Evolutionary conservation across 37 sponge, comb jelly and placozoan species (phyloP), one percentile per base, ranked within the genome.

Genomic region (Crambe crambe): DNA sequence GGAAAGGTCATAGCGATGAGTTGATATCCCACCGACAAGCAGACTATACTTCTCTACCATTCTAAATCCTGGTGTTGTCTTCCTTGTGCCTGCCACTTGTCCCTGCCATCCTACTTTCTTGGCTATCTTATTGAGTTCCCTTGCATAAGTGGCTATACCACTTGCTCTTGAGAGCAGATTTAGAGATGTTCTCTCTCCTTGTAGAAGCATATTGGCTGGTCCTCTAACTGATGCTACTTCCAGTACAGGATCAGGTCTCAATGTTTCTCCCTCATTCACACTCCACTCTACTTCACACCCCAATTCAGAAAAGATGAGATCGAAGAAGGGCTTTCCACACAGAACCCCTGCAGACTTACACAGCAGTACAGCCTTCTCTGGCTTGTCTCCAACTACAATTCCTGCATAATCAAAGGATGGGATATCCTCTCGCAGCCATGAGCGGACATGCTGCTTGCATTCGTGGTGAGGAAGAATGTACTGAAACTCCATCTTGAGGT

Each of bases 41-140:
- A 97, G 79, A 39, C 93, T 78, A 67, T 97, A 97, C 47, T 97
- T 97, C 80, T 97, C 97, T 27, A 97, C 97, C 58, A 89, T 37
- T 72, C 97, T 59, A 44, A 97, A 97, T 37, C 97, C 97, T 32
- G 97, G 97, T 30, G 97, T 97, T 12, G 97, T 97, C 82, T 97
- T 97, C 59, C 97, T 80, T 5, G 97, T 97, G 1, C 97, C 97
- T 26, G 96, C 97, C 18, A 97, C 83, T 39, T 95, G 75, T 31
- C 97, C 97, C 37, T 74, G 70, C 97, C 97, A 97, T 6, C 72
- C 79, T 2, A 80, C 37, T 20, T 43, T 37, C 38, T 75, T 63
- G 0, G 44, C 87, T 31, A 79, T 51, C 12, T 79, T 40, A 6
- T 31, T 26, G 39, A 97, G 71, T 43, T 94, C 87, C 60, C 88